Conservation (phyloP, 1,140 invertebrate species). For the Tetragonula clypearis region DNA sequence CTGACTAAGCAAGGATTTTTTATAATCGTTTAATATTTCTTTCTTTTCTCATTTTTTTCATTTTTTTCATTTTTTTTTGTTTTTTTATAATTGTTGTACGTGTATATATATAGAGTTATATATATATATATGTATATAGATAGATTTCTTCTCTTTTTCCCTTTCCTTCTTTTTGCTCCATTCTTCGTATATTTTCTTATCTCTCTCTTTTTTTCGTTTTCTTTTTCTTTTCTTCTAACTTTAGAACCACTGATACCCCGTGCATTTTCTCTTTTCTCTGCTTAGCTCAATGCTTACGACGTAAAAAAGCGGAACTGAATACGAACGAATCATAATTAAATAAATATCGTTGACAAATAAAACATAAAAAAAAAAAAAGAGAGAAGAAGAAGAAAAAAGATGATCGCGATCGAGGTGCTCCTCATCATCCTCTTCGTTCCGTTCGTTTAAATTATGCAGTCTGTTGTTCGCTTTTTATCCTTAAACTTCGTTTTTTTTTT, state of each 20-base stretch:
- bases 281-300: not conserved
- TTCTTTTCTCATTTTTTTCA: slow-evolving; percentile 37
- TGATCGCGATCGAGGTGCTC: slow-evolving; percentile 36
- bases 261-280: not conserved
- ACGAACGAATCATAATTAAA: slow-evolving; percentile 8
- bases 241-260: slow-evolving; percentile 62
- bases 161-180: not conserved
- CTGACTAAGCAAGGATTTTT: slow-evolving; percentile 80
- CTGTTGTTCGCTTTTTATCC: slow-evolving; percentile 30
- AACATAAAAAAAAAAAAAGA: slow-evolving; percentile 62
- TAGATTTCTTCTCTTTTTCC: not conserved
- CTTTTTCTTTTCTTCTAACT: slow-evolving; percentile 36
- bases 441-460: slow-evolving; percentile 50
- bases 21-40: slow-evolving; percentile 70
- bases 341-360: slow-evolving; percentile 63
- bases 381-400: slow-evolving; percentile 56
- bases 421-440: not conserved
- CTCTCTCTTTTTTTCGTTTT: slow-evolving; percentile 28
- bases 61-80: slow-evolving; percentile 12
- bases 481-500: not conserved
- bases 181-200: not conserved
- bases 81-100: not conserved
- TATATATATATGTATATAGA: slow-evolving; percentile 37
- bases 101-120: slow-evolving; percentile 26
- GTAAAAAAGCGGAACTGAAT: slow-evolving; percentile 16